Percentiles rank a stretch among this genome's conserved stretches.
These are phyloP conservation scores for Dromas ardeola DNA, from an alignment of 2,113 vertebrate species.

Conservation along the genomic window DNA sequence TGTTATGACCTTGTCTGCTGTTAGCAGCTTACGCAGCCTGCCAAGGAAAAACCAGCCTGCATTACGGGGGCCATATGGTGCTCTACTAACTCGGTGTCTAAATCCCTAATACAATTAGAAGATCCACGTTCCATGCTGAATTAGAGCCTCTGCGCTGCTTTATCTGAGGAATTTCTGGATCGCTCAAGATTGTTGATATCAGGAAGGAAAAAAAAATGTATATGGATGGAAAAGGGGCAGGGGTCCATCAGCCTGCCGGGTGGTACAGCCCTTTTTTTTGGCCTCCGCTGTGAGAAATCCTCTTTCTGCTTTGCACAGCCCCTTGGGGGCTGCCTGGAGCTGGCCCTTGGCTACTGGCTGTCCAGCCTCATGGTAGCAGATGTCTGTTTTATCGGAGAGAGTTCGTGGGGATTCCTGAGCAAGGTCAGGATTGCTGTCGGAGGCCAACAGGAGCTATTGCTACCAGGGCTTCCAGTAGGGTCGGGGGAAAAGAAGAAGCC, in stretches of 20 bases:
- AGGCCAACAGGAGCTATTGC: background rate
- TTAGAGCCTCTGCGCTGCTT: background rate
- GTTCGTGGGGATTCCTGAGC: background rate
- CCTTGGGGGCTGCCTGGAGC: background rate
- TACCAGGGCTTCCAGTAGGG: background rate
- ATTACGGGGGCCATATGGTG: slow-evolving; percentile 49
- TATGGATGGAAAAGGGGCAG: background rate
- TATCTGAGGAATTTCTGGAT: slow-evolving; percentile 29
- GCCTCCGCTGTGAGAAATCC: background rate
- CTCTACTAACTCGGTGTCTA: slow-evolving; percentile 20
- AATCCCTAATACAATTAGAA: slow-evolving; percentile 69
- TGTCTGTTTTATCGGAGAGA: background rate
- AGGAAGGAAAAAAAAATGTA: background rate
- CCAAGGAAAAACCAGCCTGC: slow-evolving; percentile 28
- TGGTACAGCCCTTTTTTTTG: background rate
- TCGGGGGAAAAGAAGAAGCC: background rate
- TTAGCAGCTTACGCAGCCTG: slow-evolving; percentile 54
- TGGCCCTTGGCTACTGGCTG: background rate
- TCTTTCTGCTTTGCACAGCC: background rate
- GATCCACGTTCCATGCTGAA: slow-evolving; percentile 23
- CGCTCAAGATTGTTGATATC: accelerated
- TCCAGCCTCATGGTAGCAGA: background rate
- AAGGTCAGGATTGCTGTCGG: background rate
- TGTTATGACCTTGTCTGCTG: slow-evolving; percentile 52
- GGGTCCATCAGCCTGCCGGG: background rate